Evolutionary conservation across 2,888 invertebrate species (phyloP), one percentile per base, ranked within the genome.

Genomic region (Strigamia maritima): DNA sequence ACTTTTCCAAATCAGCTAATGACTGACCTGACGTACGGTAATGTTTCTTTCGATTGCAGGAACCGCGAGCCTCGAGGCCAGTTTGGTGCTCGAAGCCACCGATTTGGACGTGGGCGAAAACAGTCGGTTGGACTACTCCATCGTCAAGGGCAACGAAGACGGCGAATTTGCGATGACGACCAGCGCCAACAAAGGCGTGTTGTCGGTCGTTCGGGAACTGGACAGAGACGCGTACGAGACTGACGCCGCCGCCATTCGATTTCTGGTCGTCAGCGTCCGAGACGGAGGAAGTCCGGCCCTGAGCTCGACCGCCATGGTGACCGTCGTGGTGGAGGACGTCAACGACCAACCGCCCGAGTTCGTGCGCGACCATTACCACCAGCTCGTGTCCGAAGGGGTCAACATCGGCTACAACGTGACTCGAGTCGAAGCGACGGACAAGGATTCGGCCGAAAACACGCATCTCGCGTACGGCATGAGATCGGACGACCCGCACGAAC

Each of bases 41-140:
- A n/a, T n/a, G n/a, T n/a, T n/a, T n/a, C n/a, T n/a, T n/a, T n/a
- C n/a, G 24, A 4, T 82, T 79, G 49, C 82, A 70, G 83, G 83
- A n/a, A 78, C 82, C 81, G 7, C 79, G 80, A 75, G 81, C 82
- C 70, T 81, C 81, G 35, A 76, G 82, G 31, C 83, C 82, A 86
- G 90, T 80, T 86, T 94, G 16, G 90, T 90, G 84, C 86, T 95
- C 60, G 89, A 93, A 1, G 94, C 94, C 3, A 89, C 82, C 85
- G 84, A 84, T 80, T 83, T 82, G 81, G 86, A 83, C 24, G 81
- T 81, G 26, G 83, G 83, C 14, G 80, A 80, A 26, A 83, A 83
- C 79, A 79, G 83, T 75, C 81, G 83, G 79, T 81, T 83, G 81
- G 83, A 83, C 49, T 82, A 83, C 65, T 81, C 81, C 60, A 83